A percentile compares a stretch with the other conserved stretches of the same genome.
phyloP scores from a whole-genome alignment of 2,888 invertebrate genomes.

The Apotomis capreana region DNA sequence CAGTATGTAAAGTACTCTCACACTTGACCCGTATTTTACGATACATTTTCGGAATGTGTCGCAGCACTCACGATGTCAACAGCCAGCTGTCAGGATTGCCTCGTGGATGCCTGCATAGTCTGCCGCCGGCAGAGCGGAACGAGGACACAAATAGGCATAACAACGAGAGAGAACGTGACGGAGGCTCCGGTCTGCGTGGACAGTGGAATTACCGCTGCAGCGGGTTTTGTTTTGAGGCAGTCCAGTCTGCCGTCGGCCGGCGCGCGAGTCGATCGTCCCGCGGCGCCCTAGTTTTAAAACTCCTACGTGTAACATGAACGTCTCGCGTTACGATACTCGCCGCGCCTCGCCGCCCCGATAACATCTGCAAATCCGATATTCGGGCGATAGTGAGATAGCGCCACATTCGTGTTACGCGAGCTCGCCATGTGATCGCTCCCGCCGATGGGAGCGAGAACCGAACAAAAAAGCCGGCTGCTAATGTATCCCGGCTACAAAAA shows the following conservation, averaged over 20 bases:
- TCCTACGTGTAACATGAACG: constrained; percentile 63
- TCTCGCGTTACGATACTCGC: constrained; percentile 70
- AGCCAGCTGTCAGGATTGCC: constrained; percentile 30
- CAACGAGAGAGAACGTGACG: constrained; percentile 54
- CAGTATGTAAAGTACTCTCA: background rate
- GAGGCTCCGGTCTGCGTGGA: constrained; percentile 58
- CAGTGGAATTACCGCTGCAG: constrained; percentile 74
- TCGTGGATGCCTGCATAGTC: constrained; percentile 15
- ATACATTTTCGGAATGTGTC: constrained; percentile 24
- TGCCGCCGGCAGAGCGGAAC: constrained; percentile 37
- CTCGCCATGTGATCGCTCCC: constrained; percentile 73
- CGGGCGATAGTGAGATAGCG: constrained; percentile 73
- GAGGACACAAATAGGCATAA: constrained; percentile 53
- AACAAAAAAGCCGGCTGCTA: constrained; percentile 74
- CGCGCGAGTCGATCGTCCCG: constrained; percentile 66
- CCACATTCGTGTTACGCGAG: constrained; percentile 65
- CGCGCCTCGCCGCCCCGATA: constrained; percentile 71
- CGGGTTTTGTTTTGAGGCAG: constrained; percentile 73
- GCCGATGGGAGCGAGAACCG: constrained; percentile 67
- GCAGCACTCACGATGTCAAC: constrained; percentile 24
- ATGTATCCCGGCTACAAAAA: constrained; percentile 76
- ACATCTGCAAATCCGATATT: constrained; percentile 79
- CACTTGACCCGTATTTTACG: constrained; percentile 22
- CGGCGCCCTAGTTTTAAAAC: constrained; percentile 48
- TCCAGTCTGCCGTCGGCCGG: constrained; percentile 71